Evolutionary conservation across 2,113 vertebrate species (phyloP).

Genomic region (Brachyhypopomus occidentalis): DNA sequence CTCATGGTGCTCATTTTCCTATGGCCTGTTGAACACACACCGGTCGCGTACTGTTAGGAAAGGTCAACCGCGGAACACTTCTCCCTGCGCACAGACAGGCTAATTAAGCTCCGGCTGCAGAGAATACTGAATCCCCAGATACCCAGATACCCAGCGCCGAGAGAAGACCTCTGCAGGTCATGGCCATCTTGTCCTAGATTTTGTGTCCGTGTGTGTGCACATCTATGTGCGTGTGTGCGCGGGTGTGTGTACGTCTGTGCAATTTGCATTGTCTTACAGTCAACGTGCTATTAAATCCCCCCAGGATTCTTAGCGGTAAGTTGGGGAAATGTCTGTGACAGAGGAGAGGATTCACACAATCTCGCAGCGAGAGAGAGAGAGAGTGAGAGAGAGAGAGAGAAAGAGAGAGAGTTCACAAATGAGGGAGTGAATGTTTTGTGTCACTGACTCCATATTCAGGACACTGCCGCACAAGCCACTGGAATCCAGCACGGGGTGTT

Average conservation of each 20-base stretch:
- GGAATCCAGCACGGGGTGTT: constrained; percentile 1
- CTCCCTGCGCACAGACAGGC: constrained; percentile 63
- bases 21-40: constrained; percentile 65
- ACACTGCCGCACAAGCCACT: constrained; percentile 30
- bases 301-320: constrained; percentile 20
- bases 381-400: no score
- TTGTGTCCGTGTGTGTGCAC: constrained; percentile 3
- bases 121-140: constrained; percentile 64
- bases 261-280: constrained; percentile 61
- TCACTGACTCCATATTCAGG: constrained; percentile 38
- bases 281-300: constrained; percentile 48
- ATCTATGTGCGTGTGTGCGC: no score
- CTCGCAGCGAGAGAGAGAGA: constrained; percentile 23
- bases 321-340: constrained; percentile 48
- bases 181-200: constrained; percentile 61
- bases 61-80: constrained; percentile 72
- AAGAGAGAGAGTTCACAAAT: constrained; percentile 48
- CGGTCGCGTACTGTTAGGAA: constrained; percentile 68
- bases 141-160: constrained; percentile 55
- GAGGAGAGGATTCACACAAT: constrained; percentile 37
- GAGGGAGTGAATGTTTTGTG: constrained; percentile 49
- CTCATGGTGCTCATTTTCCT: constrained; percentile 62
- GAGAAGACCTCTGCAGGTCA: constrained; percentile 57
- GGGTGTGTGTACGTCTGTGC: constrained; percentile 6
- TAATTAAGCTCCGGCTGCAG: constrained; percentile 68